Evolutionary conservation across 2,797 vertebrate species (phyloP).

Genomic region (Alosa sapidissima): DNA sequence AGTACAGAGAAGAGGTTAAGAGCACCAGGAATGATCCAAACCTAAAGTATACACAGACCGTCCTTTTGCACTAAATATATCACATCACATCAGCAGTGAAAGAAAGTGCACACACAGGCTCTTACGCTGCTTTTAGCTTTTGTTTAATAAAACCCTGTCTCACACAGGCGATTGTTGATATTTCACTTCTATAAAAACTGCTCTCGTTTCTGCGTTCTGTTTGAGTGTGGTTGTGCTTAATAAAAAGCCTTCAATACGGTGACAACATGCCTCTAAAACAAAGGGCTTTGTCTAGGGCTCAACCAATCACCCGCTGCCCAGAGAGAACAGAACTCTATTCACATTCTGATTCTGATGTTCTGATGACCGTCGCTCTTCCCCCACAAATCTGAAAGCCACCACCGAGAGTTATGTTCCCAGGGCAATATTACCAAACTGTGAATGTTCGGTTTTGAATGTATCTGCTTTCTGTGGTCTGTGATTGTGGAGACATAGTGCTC

Average conservation of each 20-base stretch:
- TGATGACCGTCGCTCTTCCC: not conserved
- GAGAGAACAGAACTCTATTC: not conserved
- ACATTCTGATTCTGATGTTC: not conserved
- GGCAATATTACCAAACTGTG: not conserved
- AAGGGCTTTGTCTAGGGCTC: constrained; percentile 3
- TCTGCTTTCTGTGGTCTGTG: not conserved
- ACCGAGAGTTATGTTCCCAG: not conserved
- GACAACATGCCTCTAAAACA: not conserved
- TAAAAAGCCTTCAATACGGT: not conserved
- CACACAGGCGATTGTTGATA: not conserved
- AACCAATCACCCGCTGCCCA: not conserved
- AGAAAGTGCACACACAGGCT: constrained; percentile 56
- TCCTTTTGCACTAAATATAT: constrained; percentile 61
- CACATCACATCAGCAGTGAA: constrained; percentile 58
- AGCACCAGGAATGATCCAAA: constrained; percentile 65
- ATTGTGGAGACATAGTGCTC: not conserved
- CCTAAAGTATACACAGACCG: constrained; percentile 66
- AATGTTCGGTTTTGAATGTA: not conserved
- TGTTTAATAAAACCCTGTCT: constrained; percentile 29
- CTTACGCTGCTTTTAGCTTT: constrained; percentile 49
- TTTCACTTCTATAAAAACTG: not conserved
- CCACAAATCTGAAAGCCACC: not conserved
- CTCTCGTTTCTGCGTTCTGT: not conserved
- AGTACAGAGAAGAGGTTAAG: constrained; percentile 59
- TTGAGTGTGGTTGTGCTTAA: not conserved